Evolutionary conservation across 1,140 invertebrate species (phyloP), one percentile per base, ranked within the genome.

Genomic region (Scaptomyza montana): DNA sequence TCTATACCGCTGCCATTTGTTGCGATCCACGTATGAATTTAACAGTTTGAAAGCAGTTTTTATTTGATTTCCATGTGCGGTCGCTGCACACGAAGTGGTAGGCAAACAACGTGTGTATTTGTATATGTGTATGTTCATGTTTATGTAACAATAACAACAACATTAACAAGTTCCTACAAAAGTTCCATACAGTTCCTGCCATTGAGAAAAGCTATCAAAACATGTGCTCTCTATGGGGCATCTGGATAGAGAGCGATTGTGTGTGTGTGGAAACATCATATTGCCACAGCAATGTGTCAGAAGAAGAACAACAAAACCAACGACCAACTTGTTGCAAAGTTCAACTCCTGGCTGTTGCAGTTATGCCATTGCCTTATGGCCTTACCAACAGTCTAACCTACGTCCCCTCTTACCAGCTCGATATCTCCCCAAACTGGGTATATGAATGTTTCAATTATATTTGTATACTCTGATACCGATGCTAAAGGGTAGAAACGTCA

Each of bases 51-150:
- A 41, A 46, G 63, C 57, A 67, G 69, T 49, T 72, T 72, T 72
- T 55, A 67, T 72, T 72, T 72, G 63, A 72, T 67, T 72, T 72
- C 50, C 63, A 46, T 54, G 63, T 67, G 69, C 46, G 68, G 68
- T 71, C 62, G 68, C 51, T 53, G 49, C 65, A 68, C 62, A 59
- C 62, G 49, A 47, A 41, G 45, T 45, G 51, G 51, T 61, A 50
- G 55, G 43, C 64, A 73, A 73, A 68, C 51, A 61, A 51, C 25
- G 30, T 6, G 10, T 21, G 21, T 39, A 54, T 36, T 13, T 57
- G 28, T 36, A 8, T 43, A 9, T 39, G 36, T 39, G 36, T 12
- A n/a, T 43, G 39, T 43, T 43, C 12, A n/a, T n/a, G 39, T 43
- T 43, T n/a, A 43, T n/a, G 39, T n/a, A 43, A n/a, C 10, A 39